Evolutionary conservation across 2,888 invertebrate genomes (phyloP).

Genomic region (Lycocerus yunnanus): DNA sequence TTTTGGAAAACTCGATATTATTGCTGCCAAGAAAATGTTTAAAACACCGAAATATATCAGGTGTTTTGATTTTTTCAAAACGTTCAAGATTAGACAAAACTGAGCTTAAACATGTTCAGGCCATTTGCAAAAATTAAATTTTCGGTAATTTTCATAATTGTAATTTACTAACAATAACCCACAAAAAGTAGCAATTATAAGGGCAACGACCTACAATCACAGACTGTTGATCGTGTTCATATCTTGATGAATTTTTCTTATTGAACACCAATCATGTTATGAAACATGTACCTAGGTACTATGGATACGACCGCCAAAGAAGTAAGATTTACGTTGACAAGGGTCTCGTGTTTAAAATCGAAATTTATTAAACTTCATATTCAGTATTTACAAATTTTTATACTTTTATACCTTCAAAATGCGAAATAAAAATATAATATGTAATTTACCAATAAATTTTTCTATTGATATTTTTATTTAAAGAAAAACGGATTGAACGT

Average conservation of each 20-base stretch:
- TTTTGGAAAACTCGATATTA: no score
- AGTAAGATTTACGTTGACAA: conserved; percentile 27
- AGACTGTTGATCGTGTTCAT: conserved; percentile 31
- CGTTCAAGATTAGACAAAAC: no score
- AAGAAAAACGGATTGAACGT: no score
- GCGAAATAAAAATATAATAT: no score
- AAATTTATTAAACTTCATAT: conserved; percentile 17
- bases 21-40: no score
- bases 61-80: no score
- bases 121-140: background rate
- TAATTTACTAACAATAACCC: background rate
- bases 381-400: conserved; percentile 6
- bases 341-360: conserved; percentile 10
- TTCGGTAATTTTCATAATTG: background rate
- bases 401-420: background rate
- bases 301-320: conserved; percentile 32
- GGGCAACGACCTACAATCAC: background rate
- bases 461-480: no score
- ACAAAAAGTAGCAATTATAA: background rate
- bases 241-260: conserved; percentile 35
- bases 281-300: conserved; percentile 33
- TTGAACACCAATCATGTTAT: conserved; percentile 32
- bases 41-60: no score
- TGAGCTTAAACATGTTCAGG: no score
- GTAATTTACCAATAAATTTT: no score